These are phyloP conservation scores for Eurosta solidaginis DNA, from an alignment of 1,140 invertebrate genomes.

Conservation along the genomic window DNA sequence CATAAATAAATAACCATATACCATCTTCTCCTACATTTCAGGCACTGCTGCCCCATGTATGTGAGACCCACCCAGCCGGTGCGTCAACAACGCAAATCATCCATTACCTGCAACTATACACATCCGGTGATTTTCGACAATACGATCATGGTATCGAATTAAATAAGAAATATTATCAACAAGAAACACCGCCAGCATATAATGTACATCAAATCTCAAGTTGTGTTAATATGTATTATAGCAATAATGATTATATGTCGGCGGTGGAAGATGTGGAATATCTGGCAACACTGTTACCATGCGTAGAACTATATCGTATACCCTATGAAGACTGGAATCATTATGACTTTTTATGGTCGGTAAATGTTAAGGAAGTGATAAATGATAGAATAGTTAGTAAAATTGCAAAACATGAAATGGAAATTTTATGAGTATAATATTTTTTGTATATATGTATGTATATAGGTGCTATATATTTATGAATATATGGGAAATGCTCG, in stretches of 20 bases:
- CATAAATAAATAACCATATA: background rate
- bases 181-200: slow-evolving; percentile 62
- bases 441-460: background rate
- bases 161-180: slow-evolving; percentile 62
- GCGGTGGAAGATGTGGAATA: slow-evolving; percentile 62
- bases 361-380: slow-evolving; percentile 61
- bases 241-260: slow-evolving; percentile 67
- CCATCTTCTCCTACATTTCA: slow-evolving; percentile 25
- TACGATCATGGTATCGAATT: slow-evolving; percentile 60
- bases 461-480: background rate
- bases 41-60: slow-evolving; percentile 51
- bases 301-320: slow-evolving; percentile 56
- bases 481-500: background rate
- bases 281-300: slow-evolving; percentile 60
- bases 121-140: slow-evolving; percentile 52
- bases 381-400: slow-evolving; percentile 61
- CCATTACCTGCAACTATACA: slow-evolving; percentile 62
- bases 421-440: background rate
- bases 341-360: slow-evolving; percentile 64
- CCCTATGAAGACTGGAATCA: slow-evolving; percentile 63
- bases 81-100: slow-evolving; percentile 62
- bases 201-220: slow-evolving; percentile 65
- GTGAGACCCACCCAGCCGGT: slow-evolving; percentile 58
- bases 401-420: slow-evolving; percentile 49
- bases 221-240: slow-evolving; percentile 70